A percentile compares a stretch with the other conserved stretches of the same genome.
Evolutionary conservation across 2,888 invertebrate species (phyloP).

Genomic region (Chouioia cunea): DNA sequence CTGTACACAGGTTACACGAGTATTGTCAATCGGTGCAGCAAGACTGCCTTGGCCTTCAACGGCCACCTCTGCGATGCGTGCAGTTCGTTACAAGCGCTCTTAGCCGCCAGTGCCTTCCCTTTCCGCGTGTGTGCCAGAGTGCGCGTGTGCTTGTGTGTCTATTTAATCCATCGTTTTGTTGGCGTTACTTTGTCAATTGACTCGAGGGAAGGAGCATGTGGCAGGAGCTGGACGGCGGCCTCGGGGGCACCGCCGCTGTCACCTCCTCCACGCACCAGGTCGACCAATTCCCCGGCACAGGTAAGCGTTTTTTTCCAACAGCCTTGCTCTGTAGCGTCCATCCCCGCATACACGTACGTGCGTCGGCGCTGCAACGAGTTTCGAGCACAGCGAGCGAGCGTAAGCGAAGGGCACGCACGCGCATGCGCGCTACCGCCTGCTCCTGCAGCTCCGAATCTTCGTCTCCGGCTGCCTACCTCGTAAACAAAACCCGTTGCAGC

Average conservation of each 20-base stretch:
- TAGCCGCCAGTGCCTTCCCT: too few species aligned
- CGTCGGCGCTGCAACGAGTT: background rate
- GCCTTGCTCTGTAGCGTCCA: too few species aligned
- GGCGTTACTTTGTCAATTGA: conserved; percentile 31
- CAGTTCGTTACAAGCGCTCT: too few species aligned
- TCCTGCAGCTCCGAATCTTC: conserved; percentile 20
- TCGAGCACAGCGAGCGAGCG: background rate
- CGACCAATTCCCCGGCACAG: conserved; percentile 64
- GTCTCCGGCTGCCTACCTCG: background rate
- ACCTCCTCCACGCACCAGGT: conserved; percentile 64
- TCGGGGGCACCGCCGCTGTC: conserved; percentile 58
- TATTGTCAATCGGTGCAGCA: too few species aligned
- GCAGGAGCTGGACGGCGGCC: conserved; percentile 64
- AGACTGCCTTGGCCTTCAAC: conserved; percentile 46
- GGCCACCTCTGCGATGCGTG: too few species aligned
- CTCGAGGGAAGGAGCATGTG: conserved; percentile 57
- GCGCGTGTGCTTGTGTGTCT: conserved; percentile 19
- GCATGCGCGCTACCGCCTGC: conserved; percentile 32
- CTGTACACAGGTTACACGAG: too few species aligned
- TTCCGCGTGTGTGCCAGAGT: background rate
- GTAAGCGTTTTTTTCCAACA: conserved; percentile 50
- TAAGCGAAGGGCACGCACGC: conserved; percentile 27
- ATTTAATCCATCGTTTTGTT: conserved; percentile 12
- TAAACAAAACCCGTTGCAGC: conserved; percentile 37
- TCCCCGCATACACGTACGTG: too few species aligned